phyloP scores from a whole-genome alignment of 2,113 vertebrate genomes.

The Noctilio leporinus region DNA sequence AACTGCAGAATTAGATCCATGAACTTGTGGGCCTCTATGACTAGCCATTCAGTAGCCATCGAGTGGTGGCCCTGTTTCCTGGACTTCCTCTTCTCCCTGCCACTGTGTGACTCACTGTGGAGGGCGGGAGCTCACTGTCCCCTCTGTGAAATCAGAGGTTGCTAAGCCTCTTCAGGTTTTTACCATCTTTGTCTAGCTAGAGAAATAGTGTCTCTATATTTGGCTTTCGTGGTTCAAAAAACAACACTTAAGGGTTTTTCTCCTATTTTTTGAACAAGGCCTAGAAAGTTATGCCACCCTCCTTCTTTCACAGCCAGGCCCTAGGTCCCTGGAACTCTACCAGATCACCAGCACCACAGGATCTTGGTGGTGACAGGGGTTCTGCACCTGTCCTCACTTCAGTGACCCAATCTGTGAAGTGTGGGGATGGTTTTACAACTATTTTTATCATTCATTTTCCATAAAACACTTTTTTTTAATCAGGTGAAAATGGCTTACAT shows the following conservation, averaged over 20 bases:
- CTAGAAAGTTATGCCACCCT: not conserved
- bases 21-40: not conserved
- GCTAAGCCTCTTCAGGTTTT: not conserved
- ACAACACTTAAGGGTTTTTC: not conserved
- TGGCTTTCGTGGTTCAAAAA: not conserved
- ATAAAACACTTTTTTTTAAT: not conserved
- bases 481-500: not conserved
- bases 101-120: not conserved
- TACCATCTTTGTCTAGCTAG: not conserved
- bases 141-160: not conserved
- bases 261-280: not conserved
- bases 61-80: not conserved
- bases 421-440: not conserved
- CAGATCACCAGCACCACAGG: too few species aligned
- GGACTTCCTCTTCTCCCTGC: not conserved
- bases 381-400: not conserved
- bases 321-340: fast-evolving
- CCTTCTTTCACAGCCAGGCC: too few species aligned
- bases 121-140: not conserved
- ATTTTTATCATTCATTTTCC: not conserved
- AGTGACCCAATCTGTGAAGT: not conserved
- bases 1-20: not conserved
- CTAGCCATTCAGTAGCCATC: not conserved
- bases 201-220: not conserved
- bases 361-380: too few species aligned